A percentile compares a stretch with the other conserved stretches of the same genome.
phyloP scores from a whole-genome alignment of 2,113 vertebrate species.

The Mugil cephalus region DNA sequence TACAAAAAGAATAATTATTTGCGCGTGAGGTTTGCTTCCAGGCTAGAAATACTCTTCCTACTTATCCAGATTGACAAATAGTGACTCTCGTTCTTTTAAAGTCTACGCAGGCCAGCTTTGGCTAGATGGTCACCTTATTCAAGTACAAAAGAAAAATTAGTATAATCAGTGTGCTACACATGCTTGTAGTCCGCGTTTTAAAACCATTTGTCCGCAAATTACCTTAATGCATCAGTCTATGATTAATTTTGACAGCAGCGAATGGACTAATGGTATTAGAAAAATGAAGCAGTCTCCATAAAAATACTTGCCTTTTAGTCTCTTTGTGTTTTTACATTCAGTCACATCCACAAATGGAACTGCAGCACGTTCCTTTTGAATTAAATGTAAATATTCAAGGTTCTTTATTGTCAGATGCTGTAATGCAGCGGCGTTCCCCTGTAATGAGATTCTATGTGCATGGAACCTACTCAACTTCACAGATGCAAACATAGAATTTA shows the following conservation, averaged over 20 bases:
- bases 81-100: not conserved
- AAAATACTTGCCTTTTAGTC: slow-evolving; percentile 1
- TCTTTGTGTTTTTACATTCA: slow-evolving; percentile 18
- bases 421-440: too few species aligned
- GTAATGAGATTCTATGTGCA: too few species aligned
- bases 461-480: too few species aligned
- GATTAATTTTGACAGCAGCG: slow-evolving; percentile 28
- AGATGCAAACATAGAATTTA: too few species aligned
- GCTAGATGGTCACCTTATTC: not conserved
- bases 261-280: slow-evolving; percentile 1
- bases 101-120: not conserved
- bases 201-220: not conserved
- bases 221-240: slow-evolving; percentile 17
- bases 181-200: slow-evolving; percentile 2
- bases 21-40: too few species aligned
- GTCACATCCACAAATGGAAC: slow-evolving; percentile 24
- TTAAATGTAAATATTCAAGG: slow-evolving; percentile 12
- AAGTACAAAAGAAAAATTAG: slow-evolving; percentile 3
- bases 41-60: not conserved
- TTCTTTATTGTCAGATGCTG: too few species aligned
- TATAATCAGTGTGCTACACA: slow-evolving; percentile 7
- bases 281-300: slow-evolving; percentile 19
- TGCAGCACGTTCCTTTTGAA: slow-evolving; percentile 29
- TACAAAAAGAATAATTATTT: too few species aligned
- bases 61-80: not conserved